Evolutionary conservation across 2,797 vertebrate species (phyloP), one percentile per base, ranked within the genome.

Genomic region (Presbytis comata): DNA sequence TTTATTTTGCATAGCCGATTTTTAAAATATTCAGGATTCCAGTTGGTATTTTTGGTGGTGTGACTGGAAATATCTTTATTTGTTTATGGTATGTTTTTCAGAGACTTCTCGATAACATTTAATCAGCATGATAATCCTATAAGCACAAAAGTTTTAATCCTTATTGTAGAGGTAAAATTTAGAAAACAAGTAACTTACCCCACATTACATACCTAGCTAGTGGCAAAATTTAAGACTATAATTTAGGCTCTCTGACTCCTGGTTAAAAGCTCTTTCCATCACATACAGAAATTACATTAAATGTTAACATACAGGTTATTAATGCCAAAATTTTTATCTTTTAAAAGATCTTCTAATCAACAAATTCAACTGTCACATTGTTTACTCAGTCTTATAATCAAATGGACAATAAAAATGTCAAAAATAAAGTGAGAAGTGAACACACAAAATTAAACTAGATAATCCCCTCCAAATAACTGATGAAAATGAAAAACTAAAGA

Each of bases 11-110:
- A 79, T 13, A 88, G 50, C 0, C 41, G 16, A 83, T 93, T 26
- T 96, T 86, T 57, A 36, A 95, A 87, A 81, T 61, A 91, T 33
- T 89, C 53, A 79, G 44, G 53, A 92, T 89, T 92, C 46, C 21
- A 46, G 26, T 61, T 76, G 19, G 13, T 50, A 59, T 70, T 89
- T 89, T 57, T 82, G 33, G 84, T 81, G 39, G 17, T 92, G 19
- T 94, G 83, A 92, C 6, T 64, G 22, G 30, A 75, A 94, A 84
- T 41, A 74, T 30, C 16, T 55, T 85, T 1, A 89, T 22, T 41
- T 89, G 80, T 75, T 89, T 85, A 92, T 14, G 87, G 30, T 1
- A 91, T 44, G 39, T 76, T 95, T 95, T 83, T 78, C 36, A 79
- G 36, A 19, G 19, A 83, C n/a, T 78, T 83, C 55, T 86, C 26